Evolutionary conservation across 2,113 vertebrate species (phyloP).

Genomic region (Mirza zaza): DNA sequence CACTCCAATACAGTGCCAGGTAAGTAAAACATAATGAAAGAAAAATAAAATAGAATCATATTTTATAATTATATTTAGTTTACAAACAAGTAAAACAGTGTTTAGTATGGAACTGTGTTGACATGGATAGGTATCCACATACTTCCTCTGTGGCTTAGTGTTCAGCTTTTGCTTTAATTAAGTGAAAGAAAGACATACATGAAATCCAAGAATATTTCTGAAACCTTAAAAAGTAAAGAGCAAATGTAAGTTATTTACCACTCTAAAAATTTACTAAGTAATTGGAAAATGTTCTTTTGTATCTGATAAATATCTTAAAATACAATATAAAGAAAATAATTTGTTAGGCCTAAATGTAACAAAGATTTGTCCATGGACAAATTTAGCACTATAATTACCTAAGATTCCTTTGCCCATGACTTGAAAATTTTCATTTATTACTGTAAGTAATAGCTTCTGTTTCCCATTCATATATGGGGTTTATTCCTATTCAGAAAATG

Average conservation of each 20-base stretch:
- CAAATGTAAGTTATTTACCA: conserved; percentile 28
- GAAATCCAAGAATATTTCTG: conserved; percentile 24
- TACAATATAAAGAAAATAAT: neutral
- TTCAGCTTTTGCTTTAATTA: conserved; percentile 2
- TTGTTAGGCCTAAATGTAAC: neutral
- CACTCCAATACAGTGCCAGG: conserved; percentile 99
- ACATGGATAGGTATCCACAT: neutral
- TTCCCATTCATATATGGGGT: neutral
- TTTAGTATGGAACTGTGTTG: neutral
- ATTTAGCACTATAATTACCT: neutral
- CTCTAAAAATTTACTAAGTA: neutral
- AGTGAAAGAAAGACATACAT: neutral
- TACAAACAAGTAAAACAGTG: neutral
- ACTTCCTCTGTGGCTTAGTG: neutral
- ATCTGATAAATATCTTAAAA: conserved; percentile 36
- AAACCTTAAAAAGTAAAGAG: neutral
- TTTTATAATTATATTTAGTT: neutral
- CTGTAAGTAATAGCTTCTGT: conserved; percentile 7
- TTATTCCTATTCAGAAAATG: neutral
- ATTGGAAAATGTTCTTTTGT: neutral
- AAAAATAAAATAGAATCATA: neutral
- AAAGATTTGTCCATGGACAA: neutral
- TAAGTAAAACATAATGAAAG: conserved; percentile 74
- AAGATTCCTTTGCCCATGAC: conserved; percentile 34
- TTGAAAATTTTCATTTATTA: conserved; percentile 44